phyloP scores from a whole-genome alignment of 2,113 vertebrate species.

The Willisornis vidua region DNA sequence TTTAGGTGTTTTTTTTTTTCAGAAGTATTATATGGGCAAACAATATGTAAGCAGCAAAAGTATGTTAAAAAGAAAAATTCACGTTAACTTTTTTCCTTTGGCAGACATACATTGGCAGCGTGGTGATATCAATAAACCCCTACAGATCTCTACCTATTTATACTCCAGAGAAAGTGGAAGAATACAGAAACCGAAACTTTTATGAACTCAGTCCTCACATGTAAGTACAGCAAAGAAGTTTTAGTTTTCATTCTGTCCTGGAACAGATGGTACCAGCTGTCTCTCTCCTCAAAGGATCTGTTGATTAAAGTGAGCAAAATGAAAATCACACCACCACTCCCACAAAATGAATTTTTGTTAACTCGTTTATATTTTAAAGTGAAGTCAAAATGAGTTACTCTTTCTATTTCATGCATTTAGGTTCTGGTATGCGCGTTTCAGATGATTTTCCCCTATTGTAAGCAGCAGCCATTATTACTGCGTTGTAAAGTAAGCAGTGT shows the following conservation, averaged over 20 bases:
- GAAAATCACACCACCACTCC: not conserved
- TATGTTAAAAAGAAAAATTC: not conserved
- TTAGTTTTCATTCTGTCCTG: not conserved
- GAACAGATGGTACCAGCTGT: conserved; percentile 71
- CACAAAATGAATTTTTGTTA: not conserved
- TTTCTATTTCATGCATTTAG: not conserved
- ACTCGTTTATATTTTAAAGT: conserved; percentile 27
- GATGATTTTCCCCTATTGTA: not conserved
- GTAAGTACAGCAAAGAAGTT: conserved; percentile 81
- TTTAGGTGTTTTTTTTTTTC: not conserved
- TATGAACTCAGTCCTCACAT: conserved; percentile 99
- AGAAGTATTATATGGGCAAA: not conserved
- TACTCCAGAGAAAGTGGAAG: conserved; percentile 96
- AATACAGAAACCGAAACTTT: conserved; percentile 98
- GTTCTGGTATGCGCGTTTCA: not conserved
- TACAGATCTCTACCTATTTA: conserved; percentile 92
- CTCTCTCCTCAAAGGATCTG: not conserved
- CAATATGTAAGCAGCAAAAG: not conserved
- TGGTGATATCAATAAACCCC: conserved; percentile 98
- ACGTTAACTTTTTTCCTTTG: not conserved
- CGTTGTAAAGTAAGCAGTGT: not conserved
- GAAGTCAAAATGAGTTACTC: not conserved
- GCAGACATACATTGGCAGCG: conserved; percentile 97
- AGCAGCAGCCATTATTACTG: not conserved
- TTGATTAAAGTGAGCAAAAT: not conserved